Conservation (phyloP, 2,797 vertebrate species). For the Sebastes matsubarae region DNA sequence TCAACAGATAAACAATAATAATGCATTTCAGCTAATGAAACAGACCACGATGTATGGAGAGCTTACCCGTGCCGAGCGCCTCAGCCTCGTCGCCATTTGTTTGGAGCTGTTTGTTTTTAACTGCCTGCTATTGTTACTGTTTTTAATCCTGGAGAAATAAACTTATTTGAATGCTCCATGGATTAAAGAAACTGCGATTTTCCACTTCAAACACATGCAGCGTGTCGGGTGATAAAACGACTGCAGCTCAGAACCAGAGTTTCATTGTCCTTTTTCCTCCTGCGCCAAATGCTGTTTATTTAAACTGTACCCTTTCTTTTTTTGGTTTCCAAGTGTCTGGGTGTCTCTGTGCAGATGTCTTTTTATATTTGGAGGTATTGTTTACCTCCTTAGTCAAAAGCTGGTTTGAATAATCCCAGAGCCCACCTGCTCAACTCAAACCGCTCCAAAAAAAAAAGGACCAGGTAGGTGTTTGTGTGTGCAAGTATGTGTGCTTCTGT, state of each 20-base stretch:
- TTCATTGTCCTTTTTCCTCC: constrained; percentile 71
- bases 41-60: constrained; percentile 68
- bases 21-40: constrained; percentile 75
- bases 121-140: constrained; percentile 78
- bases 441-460: neutral
- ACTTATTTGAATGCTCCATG: constrained; percentile 78
- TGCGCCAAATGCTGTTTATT: constrained; percentile 69
- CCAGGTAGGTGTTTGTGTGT: constrained; percentile 24
- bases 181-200: constrained; percentile 82
- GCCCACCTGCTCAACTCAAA: constrained; percentile 60
- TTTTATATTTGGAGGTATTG: constrained; percentile 50
- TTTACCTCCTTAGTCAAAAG: constrained; percentile 66
- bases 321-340: constrained; percentile 47
- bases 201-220: constrained; percentile 79
- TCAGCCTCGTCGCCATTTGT: constrained; percentile 67
- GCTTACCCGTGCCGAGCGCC: constrained; percentile 68
- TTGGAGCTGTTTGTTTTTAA: constrained; percentile 78
- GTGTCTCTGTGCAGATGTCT: constrained; percentile 37
- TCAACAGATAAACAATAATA: constrained; percentile 81
- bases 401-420: constrained; percentile 69
- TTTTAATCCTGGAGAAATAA: constrained; percentile 81
- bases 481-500: constrained; percentile 30
- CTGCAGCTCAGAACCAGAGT: constrained; percentile 60
- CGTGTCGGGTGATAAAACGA: constrained; percentile 71
- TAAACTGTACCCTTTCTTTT: constrained; percentile 56